Percentiles rank a stretch among this genome's conserved stretches.
Conservation (phyloP, 2,113 vertebrate species). For the Mustelus asterias region DNA sequence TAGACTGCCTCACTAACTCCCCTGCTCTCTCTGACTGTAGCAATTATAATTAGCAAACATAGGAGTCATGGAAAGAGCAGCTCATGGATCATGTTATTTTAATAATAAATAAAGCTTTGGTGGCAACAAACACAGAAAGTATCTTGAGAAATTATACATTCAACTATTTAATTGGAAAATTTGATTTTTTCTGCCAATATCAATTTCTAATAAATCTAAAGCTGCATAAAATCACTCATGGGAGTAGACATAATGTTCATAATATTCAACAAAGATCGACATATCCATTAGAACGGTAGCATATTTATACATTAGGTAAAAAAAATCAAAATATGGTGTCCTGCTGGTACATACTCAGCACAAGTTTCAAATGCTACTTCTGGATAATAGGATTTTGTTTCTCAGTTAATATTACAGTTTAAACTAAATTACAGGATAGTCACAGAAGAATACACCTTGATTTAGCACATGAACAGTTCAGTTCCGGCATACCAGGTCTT, state of each 20-base stretch:
- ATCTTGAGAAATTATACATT: constrained; percentile 72
- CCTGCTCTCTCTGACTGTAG: constrained; percentile 82
- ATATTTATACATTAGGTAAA: constrained; percentile 41
- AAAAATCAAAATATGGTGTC: neutral
- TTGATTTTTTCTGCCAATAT: constrained; percentile 76
- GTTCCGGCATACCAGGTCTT: neutral
- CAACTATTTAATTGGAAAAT: constrained; percentile 44
- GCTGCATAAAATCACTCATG: constrained; percentile 1
- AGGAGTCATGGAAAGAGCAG: constrained; percentile 65
- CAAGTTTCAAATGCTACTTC: neutral
- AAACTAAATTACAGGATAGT: neutral
- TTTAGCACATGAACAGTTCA: neutral
- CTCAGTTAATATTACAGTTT: neutral
- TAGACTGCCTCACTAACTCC: constrained; percentile 91
- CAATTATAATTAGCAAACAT: constrained; percentile 97
- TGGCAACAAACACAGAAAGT: constrained; percentile 58
- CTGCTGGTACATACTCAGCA: neutral
- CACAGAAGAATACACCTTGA: neutral
- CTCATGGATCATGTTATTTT: constrained; percentile 94
- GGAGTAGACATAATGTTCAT: neutral
- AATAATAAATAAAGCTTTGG: constrained; percentile 83
- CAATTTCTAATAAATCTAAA: constrained; percentile 55
- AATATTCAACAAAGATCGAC: constrained; percentile 20
- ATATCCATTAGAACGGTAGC: constrained; percentile 42
- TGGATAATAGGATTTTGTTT: neutral